These are phyloP conservation scores for Eristalis arbustorum DNA, from an alignment of 2,888 invertebrate species.

Conservation along the genomic window DNA sequence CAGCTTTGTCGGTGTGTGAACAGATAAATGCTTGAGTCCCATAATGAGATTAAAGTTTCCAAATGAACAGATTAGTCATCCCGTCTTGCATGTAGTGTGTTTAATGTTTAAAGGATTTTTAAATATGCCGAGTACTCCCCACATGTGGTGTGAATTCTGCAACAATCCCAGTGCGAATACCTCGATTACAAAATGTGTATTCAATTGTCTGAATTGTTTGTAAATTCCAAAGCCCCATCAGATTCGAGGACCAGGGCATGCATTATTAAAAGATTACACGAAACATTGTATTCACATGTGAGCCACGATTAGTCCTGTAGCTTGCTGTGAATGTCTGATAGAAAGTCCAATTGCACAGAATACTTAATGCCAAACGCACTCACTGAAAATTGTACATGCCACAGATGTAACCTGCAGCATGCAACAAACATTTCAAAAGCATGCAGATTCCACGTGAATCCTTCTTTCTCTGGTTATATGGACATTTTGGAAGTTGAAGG, in stretches of 20 bases:
- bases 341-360: not conserved
- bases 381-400: not conserved
- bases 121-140: not conserved
- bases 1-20: no score
- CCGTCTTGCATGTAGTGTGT: not conserved
- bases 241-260: not conserved
- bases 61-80: not conserved
- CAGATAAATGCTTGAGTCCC: no score
- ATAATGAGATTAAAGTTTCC: no score
- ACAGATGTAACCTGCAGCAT: not conserved
- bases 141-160: not conserved
- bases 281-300: not conserved
- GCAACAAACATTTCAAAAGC: not conserved
- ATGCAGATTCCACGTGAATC: not conserved
- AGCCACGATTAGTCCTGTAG: not conserved
- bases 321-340: not conserved
- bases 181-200: not conserved
- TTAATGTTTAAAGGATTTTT: not conserved
- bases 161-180: not conserved
- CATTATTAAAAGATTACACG: not conserved
- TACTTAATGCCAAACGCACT: not conserved
- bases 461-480: not conserved
- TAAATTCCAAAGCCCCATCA: not conserved
- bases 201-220: not conserved
- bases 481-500: not conserved